These are phyloP conservation scores for Corbicula japonica DNA, from an alignment of 2,888 invertebrate genomes.

Conservation along the genomic window DNA sequence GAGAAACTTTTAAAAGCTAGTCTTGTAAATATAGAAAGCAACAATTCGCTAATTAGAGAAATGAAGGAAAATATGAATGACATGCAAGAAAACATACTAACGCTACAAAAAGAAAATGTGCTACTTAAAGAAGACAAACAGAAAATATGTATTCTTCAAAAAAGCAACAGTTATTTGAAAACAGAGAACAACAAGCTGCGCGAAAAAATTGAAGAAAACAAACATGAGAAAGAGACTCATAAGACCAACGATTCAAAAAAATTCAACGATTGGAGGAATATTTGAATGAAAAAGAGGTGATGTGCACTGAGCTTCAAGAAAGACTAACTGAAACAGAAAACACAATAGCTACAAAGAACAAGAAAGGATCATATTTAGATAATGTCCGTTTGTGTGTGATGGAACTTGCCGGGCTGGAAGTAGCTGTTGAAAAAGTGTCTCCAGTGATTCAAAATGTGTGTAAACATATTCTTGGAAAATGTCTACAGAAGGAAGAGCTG, in stretches of 20 bases:
- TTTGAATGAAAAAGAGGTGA: not conserved
- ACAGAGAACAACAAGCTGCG: not conserved
- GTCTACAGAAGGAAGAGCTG: not conserved
- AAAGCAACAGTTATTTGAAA: conserved; percentile 3
- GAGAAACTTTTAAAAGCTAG: not conserved
- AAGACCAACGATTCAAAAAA: not conserved
- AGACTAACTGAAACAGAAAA: not conserved
- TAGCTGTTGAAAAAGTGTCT: conserved; percentile 39
- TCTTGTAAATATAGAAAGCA: not conserved
- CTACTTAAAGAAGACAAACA: not conserved
- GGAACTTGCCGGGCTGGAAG: conserved; percentile 40
- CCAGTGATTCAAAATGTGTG: conserved; percentile 10
- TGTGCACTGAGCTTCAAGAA: not conserved
- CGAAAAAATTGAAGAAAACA: not conserved
- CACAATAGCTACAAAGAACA: conserved; percentile 10
- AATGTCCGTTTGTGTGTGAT: conserved; percentile 25
- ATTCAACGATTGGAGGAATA: not conserved
- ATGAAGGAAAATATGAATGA: not conserved
- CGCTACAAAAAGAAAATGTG: not conserved
- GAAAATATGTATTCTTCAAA: not conserved
- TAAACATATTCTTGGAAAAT: conserved; percentile 11
- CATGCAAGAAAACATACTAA: no score
- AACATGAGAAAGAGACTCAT: not conserved
- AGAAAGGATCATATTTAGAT: conserved; percentile 17
- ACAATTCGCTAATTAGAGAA: not conserved